These are phyloP conservation scores for Oscheius onirici DNA, from an alignment of 2,888 invertebrate species.

Conservation along the genomic window DNA sequence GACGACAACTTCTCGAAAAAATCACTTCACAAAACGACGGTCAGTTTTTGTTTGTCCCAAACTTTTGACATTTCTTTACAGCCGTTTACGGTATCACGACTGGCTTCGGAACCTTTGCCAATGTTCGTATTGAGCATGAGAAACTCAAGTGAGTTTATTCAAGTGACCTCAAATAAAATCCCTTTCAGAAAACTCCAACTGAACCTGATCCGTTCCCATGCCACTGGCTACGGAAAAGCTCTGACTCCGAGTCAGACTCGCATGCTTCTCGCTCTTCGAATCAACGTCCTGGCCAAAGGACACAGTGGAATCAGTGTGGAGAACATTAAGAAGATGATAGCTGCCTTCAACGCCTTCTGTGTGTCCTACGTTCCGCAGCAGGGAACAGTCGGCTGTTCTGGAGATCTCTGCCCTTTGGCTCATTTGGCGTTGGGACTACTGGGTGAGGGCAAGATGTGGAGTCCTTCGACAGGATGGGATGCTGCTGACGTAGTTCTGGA, in stretches of 20 bases:
- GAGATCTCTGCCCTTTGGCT: constrained; percentile 79
- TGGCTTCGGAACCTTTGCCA: constrained; percentile 80
- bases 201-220: constrained; percentile 79
- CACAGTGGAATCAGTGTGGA: constrained; percentile 78
- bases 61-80: constrained; percentile 63
- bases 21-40: constrained; percentile 77
- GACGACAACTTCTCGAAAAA: constrained; percentile 76
- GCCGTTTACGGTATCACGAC: constrained; percentile 79
- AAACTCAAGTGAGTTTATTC: constrained; percentile 75
- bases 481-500: constrained; percentile 73
- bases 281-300: constrained; percentile 80
- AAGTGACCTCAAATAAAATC: background rate
- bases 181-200: constrained; percentile 75
- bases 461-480: constrained; percentile 65
- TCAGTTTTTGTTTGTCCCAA: constrained; percentile 62
- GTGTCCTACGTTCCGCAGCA: constrained; percentile 80
- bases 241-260: constrained; percentile 77
- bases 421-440: constrained; percentile 79
- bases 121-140: constrained; percentile 76
- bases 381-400: constrained; percentile 80
- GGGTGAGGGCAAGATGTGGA: constrained; percentile 76
- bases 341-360: constrained; percentile 79
- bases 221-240: constrained; percentile 79
- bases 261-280: constrained; percentile 78
- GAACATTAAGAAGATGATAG: constrained; percentile 77